Percentiles rank a stretch among this genome's conserved stretches.
These are phyloP conservation scores for Pinctada fucata DNA, from an alignment of 2,888 invertebrate genomes.

Conservation along the genomic window DNA sequence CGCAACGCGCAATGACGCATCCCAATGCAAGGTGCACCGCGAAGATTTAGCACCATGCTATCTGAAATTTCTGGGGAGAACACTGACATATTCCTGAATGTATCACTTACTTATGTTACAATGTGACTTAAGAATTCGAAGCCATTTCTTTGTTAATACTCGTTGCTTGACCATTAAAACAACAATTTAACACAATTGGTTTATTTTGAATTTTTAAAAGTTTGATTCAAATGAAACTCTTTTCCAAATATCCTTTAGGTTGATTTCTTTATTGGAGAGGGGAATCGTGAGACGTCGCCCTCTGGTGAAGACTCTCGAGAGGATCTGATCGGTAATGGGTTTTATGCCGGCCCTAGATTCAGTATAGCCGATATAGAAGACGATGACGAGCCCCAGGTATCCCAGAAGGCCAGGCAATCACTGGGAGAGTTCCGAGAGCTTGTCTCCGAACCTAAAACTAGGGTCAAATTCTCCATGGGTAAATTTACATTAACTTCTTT, in stretches of 20 bases:
- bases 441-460: constrained; percentile 3
- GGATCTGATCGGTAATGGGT: no score
- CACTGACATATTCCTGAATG: no score
- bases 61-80: no score
- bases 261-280: background rate
- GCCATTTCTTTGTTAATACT: no score
- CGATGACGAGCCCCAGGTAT: constrained; percentile 41
- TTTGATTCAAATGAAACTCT: background rate
- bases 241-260: background rate
- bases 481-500: background rate
- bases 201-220: background rate
- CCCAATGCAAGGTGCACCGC: no score
- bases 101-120: no score
- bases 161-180: no score
- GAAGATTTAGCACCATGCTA: no score
- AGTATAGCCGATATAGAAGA: constrained; percentile 17
- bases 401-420: constrained; percentile 12
- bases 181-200: no score
- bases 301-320: background rate
- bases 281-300: background rate
- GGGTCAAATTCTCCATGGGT: constrained; percentile 47
- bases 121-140: no score
- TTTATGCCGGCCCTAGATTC: background rate
- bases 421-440: background rate
- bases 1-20: no score